Conservation (phyloP, 1,140 invertebrate genomes). For the Reticulitermes speratus region DNA sequence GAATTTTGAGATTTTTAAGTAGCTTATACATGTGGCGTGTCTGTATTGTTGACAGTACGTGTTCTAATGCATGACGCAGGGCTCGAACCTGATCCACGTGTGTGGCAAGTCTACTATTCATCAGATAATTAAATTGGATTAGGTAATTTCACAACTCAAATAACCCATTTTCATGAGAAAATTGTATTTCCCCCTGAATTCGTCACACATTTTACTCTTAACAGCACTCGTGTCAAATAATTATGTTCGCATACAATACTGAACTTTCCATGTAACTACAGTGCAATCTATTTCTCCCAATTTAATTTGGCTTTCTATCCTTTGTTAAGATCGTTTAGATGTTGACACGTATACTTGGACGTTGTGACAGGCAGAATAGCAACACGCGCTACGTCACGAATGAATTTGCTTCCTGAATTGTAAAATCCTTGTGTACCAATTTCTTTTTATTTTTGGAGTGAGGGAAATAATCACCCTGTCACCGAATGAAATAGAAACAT, state of each 20-base stretch:
- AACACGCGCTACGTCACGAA: not conserved
- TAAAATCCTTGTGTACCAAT: not conserved
- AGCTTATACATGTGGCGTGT: too few relatives aligned
- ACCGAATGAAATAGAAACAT: not conserved
- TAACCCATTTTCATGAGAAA: not conserved
- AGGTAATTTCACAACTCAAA: slow-evolving; percentile 2
- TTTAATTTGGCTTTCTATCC: not conserved
- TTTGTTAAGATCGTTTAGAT: not conserved
- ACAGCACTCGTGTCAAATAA: not conserved
- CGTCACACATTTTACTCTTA: not conserved
- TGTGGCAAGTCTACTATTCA: not conserved
- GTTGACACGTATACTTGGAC: not conserved
- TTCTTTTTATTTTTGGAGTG: not conserved
- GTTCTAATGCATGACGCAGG: too few relatives aligned
- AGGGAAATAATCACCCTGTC: not conserved
- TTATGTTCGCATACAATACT: not conserved
- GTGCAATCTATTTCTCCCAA: slow-evolving; percentile 12
- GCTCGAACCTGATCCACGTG: too few relatives aligned
- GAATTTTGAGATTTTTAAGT: too few relatives aligned
- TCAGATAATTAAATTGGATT: not conserved
- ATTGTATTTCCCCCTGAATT: slow-evolving; percentile 13
- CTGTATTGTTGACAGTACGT: too few relatives aligned
- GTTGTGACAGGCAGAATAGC: slow-evolving; percentile 3
- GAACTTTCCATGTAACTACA: not conserved
- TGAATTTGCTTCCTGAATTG: not conserved